Percentiles rank a stretch among this genome's conserved stretches.
These are phyloP conservation scores for Sussaba pulchella DNA, from an alignment of 2,888 invertebrate genomes.

Conservation along the genomic window DNA sequence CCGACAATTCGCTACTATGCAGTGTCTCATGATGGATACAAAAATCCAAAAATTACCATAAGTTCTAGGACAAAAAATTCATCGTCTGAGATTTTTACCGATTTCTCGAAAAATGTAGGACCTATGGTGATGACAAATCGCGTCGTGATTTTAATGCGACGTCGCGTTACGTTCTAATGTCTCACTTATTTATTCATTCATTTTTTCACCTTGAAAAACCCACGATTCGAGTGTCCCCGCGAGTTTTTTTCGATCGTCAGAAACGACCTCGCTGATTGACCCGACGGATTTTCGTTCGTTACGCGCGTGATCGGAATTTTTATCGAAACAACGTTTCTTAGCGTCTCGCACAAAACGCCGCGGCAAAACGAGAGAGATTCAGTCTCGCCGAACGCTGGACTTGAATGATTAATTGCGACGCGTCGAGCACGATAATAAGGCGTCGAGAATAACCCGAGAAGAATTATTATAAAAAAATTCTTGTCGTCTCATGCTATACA, in stretches of 20 bases:
- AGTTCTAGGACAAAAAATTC: background rate
- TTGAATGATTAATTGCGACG: conserved; percentile 63
- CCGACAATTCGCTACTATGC: background rate
- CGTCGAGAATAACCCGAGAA: conserved; percentile 29
- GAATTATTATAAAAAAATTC: conserved; percentile 35
- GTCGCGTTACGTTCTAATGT: conserved; percentile 29
- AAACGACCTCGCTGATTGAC: conserved; percentile 55
- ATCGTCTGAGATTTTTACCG: background rate
- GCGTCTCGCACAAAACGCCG: no score
- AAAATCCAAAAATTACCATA: background rate
- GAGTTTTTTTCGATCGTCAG: conserved; percentile 33
- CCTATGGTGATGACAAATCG: conserved; percentile 46
- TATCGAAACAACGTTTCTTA: conserved; percentile 29
- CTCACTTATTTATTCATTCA: no score
- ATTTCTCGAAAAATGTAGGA: no score
- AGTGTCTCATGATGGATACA: background rate
- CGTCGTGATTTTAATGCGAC: conserved; percentile 1
- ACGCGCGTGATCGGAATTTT: conserved; percentile 44
- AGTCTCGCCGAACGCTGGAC: conserved; percentile 35
- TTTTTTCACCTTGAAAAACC: conserved; percentile 12
- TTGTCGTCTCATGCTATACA: conserved; percentile 8
- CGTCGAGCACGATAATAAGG: conserved; percentile 57
- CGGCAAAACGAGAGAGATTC: conserved; percentile 4
- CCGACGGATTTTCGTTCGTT: conserved; percentile 44
- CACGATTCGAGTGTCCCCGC: background rate